Base-by-base conservation (phyloP, 2,797 vertebrate species). In the Megaceryle alcyon region DNA sequence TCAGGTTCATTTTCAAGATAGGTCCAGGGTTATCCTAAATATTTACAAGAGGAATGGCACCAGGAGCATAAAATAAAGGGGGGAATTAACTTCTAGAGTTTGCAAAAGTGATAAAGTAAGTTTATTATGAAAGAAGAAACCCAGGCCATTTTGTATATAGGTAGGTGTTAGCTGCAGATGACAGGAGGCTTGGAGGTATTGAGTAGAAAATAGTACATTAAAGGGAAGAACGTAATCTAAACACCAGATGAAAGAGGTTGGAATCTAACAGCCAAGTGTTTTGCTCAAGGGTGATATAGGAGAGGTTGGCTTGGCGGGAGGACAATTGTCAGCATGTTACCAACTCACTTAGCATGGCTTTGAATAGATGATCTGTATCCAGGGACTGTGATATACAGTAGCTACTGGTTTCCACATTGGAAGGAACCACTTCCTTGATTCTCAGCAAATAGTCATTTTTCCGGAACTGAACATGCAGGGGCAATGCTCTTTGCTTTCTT, bases 141-240 rank as follows among this genome's bases (percentile, higher is more conserved):
- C 9, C 0, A 5, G 3, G 29, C 6, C 21, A 7, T 73, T 84
- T 66, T 66, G 3, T 65, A 0, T 28, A 20, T 7, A 12, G 37
- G 4, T 72, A 61, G 41, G 14, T 75, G 44, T 28, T 85, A 77
- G 53, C 8, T 23, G 26, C 21, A 57, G 48, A 20, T 43, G 19
- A 33, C 37, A 57, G 29, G 46, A 71, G 37, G 28, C 69, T 76
- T 63, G 57, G n/a, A 76, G 68, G 4, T 75, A 56, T n/a, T 49
- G 44, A 65, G 35, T 33, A 60, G 29, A 86, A 64, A 56, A 60
- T 54, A 13, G 18, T 59, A 15, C 1, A 6, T 68, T 77, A 72
- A 57, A 60, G 43, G 39, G 21, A 63, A 65, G 69, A 56, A 43
- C 20, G 39, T 26, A 49, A 53, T 33, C 39, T 51, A 26, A 69